These are phyloP conservation scores for Drosophila kambysellisi DNA, from an alignment of 2,888 invertebrate genomes.

Conservation along the genomic window DNA sequence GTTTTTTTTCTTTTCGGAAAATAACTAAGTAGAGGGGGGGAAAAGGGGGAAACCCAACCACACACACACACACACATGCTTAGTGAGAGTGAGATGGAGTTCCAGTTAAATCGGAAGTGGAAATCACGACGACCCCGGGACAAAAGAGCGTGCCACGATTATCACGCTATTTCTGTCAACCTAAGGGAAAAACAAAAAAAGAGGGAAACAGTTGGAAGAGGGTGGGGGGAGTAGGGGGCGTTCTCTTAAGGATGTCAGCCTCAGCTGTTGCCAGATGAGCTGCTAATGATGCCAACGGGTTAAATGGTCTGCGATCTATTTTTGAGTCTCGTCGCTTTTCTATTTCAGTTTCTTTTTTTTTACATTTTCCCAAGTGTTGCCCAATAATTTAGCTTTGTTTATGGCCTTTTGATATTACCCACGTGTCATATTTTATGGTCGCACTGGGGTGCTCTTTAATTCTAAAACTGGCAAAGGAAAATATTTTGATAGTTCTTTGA, in stretches of 20 bases:
- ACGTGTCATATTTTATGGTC: slow-evolving; percentile 73
- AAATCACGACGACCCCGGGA: slow-evolving; percentile 57
- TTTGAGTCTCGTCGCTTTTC: slow-evolving; percentile 42
- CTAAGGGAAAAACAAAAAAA: neutral
- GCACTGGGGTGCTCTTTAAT: slow-evolving; percentile 41
- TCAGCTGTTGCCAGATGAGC: slow-evolving; percentile 68
- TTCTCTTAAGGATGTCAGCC: slow-evolving; percentile 45
- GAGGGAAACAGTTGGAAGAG: neutral
- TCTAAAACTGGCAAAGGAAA: slow-evolving; percentile 43
- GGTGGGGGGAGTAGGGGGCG: neutral
- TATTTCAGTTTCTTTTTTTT: slow-evolving; percentile 18
- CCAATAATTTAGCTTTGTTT: slow-evolving; percentile 72
- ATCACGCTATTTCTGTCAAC: slow-evolving; percentile 80
- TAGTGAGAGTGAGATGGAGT: slow-evolving; percentile 38
- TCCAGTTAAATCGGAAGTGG: slow-evolving; percentile 79
- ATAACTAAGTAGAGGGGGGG: slow-evolving; percentile 23
- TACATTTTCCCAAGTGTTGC: slow-evolving; percentile 62
- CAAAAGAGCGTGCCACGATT: slow-evolving; percentile 74
- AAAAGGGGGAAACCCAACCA: slow-evolving; percentile 32
- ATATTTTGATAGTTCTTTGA: slow-evolving; percentile 60
- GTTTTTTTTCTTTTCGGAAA: slow-evolving; percentile 17
- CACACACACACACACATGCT: neutral
- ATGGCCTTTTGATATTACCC: slow-evolving; percentile 70
- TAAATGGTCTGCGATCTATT: slow-evolving; percentile 71
- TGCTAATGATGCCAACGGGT: slow-evolving; percentile 79